These are phyloP conservation scores for Pteria penguin DNA, from an alignment of 2,888 invertebrate genomes.

Conservation along the genomic window DNA sequence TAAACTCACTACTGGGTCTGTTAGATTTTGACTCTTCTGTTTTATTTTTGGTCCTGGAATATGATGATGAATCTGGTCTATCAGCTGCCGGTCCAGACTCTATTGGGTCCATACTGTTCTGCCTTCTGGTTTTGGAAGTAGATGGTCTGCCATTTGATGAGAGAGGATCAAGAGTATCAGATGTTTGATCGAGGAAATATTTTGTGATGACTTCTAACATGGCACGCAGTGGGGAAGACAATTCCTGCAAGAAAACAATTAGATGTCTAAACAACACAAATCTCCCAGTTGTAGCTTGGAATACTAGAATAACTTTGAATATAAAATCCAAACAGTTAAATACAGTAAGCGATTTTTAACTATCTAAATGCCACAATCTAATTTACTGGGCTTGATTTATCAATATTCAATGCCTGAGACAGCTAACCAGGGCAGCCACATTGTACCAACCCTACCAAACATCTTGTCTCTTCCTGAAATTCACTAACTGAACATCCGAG, in stretches of 20 bases:
- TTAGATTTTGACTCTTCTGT: not conserved
- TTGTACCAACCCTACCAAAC: too few species aligned
- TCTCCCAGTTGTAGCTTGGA: too few species aligned
- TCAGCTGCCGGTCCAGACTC: constrained; percentile 19
- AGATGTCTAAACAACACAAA: not conserved
- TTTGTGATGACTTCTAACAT: constrained; percentile 77
- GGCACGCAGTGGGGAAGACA: constrained; percentile 68
- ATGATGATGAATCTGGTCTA: constrained; percentile 15
- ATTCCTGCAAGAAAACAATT: constrained; percentile 70
- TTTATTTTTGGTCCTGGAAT: not conserved
- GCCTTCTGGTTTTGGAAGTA: constrained; percentile 5
- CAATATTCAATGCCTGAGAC: too few species aligned
- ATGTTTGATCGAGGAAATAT: constrained; percentile 57
- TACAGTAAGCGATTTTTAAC: too few species aligned
- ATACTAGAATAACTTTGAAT: too few species aligned
- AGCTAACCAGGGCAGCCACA: too few species aligned
- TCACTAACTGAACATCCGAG: too few species aligned
- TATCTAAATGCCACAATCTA: too few species aligned
- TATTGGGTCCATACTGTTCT: not conserved
- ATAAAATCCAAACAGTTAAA: too few species aligned
- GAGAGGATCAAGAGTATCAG: constrained; percentile 2
- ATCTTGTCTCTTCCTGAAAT: too few species aligned
- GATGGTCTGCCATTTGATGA: not conserved
- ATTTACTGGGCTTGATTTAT: too few species aligned
- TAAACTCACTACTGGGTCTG: not conserved